A percentile compares a stretch with the other conserved stretches of the same genome.
Evolutionary conservation across 2,888 invertebrate species (phyloP).

Genomic region (Rugalucina vietnamica): DNA sequence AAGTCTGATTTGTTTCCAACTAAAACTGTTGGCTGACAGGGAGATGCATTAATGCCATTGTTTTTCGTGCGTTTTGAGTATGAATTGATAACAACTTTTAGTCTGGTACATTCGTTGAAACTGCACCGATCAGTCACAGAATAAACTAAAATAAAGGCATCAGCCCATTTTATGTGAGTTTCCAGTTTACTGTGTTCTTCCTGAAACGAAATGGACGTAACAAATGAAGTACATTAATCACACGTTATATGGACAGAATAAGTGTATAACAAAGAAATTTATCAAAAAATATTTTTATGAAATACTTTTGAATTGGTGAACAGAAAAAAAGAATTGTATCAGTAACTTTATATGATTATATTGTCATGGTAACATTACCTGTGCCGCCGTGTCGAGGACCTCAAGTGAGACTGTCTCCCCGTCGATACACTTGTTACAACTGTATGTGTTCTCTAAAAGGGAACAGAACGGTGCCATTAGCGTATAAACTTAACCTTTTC

Average conservation of each 20-base stretch:
- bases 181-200: conserved; percentile 86
- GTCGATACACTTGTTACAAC: conserved; percentile 90
- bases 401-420: conserved; percentile 92
- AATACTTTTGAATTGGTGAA: too few relatives aligned
- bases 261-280: too few relatives aligned
- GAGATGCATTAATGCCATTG: conserved; percentile 38
- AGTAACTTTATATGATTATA: too few relatives aligned
- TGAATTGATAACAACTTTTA: conserved; percentile 79
- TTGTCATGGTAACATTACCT: conserved; percentile 82
- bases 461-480: too few relatives aligned
- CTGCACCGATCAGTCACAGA: conserved; percentile 95
- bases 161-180: conserved; percentile 93
- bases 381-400: conserved; percentile 92
- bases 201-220: conserved; percentile 58
- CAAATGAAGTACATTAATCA: too few relatives aligned
- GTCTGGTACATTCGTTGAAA: conserved; percentile 85
- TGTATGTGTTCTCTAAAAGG: conserved; percentile 87
- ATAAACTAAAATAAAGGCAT: conserved; percentile 93
- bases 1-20: conserved; percentile 94
- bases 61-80: conserved; percentile 71
- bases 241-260: too few relatives aligned
- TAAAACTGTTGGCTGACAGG: conserved; percentile 88
- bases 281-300: too few relatives aligned
- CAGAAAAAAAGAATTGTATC: too few relatives aligned
- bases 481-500: too few relatives aligned